Conservation (phyloP, 92 coral and sea anemone genomes). For the Nematostella vectensis region DNA sequence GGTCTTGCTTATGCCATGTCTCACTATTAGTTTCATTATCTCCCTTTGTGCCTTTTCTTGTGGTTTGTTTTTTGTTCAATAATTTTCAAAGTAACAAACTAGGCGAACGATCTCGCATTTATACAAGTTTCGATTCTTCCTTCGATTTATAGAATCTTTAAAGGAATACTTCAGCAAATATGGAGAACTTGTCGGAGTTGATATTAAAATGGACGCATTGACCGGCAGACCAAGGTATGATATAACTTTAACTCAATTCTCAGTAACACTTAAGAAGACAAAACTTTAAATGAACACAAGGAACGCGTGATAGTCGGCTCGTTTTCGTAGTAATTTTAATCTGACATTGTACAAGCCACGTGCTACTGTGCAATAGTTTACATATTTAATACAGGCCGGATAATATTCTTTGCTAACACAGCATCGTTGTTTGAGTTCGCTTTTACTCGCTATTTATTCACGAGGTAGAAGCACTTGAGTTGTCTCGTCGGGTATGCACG, state of each 20-base stretch:
- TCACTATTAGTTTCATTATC: not conserved
- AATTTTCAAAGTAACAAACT: conserved; percentile 6
- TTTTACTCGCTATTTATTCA: no score
- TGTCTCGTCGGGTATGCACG: no score
- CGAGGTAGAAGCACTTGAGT: no score
- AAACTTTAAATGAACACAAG: conserved; percentile 33
- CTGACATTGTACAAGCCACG: conserved; percentile 23
- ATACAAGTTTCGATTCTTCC: not conserved
- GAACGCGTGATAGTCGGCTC: conserved; percentile 30
- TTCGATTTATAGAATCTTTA: conserved; percentile 50
- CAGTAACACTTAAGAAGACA: conserved; percentile 23
- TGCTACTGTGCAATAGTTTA: conserved; percentile 38
- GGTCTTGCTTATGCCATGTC: conserved; percentile 11
- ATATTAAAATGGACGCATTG: conserved; percentile 81
- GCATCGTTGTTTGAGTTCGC: conserved; percentile 1
- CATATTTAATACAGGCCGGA: conserved; percentile 55
- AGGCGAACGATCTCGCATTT: no score
- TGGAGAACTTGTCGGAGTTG: conserved; percentile 92
- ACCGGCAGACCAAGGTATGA: conserved; percentile 85
- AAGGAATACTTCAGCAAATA: conserved; percentile 72
- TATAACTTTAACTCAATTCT: not conserved
- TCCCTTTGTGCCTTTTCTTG: conserved; percentile 5
- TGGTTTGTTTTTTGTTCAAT: no score
- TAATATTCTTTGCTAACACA: not conserved
- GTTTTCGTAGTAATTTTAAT: conserved; percentile 36